Conservation (phyloP, 2,888 invertebrate species). For the Arrhopalites spinosus region DNA sequence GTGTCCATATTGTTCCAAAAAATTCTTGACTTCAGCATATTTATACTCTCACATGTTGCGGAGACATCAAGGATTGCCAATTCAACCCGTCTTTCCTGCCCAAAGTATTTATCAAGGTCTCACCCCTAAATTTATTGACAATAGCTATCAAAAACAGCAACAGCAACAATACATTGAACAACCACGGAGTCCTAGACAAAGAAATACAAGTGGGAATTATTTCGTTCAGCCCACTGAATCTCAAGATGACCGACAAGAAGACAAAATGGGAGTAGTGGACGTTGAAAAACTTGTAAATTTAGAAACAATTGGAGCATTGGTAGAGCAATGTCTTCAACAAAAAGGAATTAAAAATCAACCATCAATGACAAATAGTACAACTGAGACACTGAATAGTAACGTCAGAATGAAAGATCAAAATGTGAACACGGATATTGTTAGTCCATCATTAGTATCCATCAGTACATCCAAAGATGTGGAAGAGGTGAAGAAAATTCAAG, state of each 20-base stretch:
- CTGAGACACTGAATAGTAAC: not conserved
- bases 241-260: not conserved
- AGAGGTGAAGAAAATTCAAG: not conserved
- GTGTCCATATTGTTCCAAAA: constrained; percentile 54
- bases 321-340: constrained; percentile 20
- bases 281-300: not conserved
- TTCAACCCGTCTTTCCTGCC: constrained; percentile 27
- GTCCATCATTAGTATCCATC: no score
- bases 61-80: constrained; percentile 55
- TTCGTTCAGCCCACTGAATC: not conserved
- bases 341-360: constrained; percentile 4
- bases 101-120: constrained; percentile 7
- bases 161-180: not conserved
- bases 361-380: not conserved
- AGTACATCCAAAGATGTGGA: not conserved
- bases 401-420: not conserved
- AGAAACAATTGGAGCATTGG: constrained; percentile 18
- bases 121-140: constrained; percentile 20
- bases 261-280: not conserved
- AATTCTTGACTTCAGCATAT: constrained; percentile 44
- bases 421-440: no score
- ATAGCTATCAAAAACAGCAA: constrained; percentile 4
- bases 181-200: not conserved
- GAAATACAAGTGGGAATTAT: not conserved
- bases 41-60: constrained; percentile 52